Evolutionary conservation across 37 sponge, comb jelly and placozoan genomes (phyloP).

Genomic region (Petrosia ficiformis): DNA sequence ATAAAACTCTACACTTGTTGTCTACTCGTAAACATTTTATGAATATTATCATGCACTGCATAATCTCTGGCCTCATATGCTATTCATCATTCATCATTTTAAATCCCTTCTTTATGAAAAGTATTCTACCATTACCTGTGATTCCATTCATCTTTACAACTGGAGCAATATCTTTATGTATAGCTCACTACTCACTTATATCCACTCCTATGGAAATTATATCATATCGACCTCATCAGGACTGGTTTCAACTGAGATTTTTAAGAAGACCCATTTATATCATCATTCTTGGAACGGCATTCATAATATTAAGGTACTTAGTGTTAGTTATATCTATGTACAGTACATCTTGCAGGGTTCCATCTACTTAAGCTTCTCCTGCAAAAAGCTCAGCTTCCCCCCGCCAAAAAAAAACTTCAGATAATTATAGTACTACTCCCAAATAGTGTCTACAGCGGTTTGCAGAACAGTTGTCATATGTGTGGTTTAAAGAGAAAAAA

Average conservation of each 20-base stretch:
- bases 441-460: no score
- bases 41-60: conserved; percentile 14
- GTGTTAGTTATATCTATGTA: not conserved
- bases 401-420: no score
- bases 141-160: conserved; percentile 21
- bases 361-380: no score
- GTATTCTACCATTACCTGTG: conserved; percentile 28
- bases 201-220: conserved; percentile 14
- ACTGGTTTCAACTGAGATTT: conserved; percentile 20
- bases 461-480: no score
- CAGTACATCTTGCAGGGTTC: no score
- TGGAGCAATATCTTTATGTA: conserved; percentile 50
- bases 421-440: no score
- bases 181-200: conserved; percentile 52
- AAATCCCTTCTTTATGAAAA: conserved; percentile 15
- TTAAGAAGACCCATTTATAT: conserved; percentile 49
- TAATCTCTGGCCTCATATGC: conserved; percentile 41
- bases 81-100: conserved; percentile 21
- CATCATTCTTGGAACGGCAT: conserved; percentile 2
- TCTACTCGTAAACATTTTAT: conserved; percentile 11
- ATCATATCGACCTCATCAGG: conserved; percentile 48
- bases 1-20: conserved; percentile 37
- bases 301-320: conserved; percentile 32
- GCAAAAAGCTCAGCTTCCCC: no score
- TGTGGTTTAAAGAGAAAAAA: no score